A percentile compares a stretch with the other conserved stretches of the same genome.
These are phyloP conservation scores for Podarcis cretensis DNA, from an alignment of 2,113 vertebrate species.

Conservation along the genomic window DNA sequence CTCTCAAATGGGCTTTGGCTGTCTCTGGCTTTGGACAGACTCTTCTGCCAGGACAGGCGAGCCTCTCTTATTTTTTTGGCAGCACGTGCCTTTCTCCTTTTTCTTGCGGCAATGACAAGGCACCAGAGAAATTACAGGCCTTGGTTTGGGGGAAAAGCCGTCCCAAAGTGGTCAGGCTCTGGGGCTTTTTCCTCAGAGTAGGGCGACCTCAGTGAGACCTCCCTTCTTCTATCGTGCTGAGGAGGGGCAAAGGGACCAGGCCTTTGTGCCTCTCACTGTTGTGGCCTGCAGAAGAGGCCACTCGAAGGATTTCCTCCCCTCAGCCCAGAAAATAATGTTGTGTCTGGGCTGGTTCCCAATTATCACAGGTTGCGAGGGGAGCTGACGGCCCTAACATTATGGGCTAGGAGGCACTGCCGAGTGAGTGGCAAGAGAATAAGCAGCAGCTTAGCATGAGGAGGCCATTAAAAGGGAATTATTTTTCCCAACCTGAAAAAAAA, in stretches of 20 bases:
- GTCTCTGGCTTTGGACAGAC: not conserved
- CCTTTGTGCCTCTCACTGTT: no score
- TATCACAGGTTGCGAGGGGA: not conserved
- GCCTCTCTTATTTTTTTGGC: not conserved
- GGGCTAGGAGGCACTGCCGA: not conserved
- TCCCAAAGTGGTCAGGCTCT: not conserved
- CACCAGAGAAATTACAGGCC: slow-evolving; percentile 7
- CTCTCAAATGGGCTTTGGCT: not conserved
- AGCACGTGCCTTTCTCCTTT: not conserved
- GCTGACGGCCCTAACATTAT: not conserved
- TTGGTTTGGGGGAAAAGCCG: not conserved
- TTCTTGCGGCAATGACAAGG: not conserved
- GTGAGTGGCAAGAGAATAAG: not conserved
- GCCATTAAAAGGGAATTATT: not conserved
- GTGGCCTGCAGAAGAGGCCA: not conserved
- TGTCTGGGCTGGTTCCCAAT: not conserved
- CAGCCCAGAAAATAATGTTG: not conserved
- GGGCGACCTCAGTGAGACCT: not conserved
- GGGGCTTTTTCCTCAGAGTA: not conserved
- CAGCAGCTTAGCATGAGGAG: not conserved
- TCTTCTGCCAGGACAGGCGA: not conserved
- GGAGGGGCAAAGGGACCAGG: not conserved
- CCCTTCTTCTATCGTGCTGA: not conserved
- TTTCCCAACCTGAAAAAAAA: not conserved
- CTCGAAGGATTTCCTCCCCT: no score